phyloP scores from a whole-genome alignment of 2,888 invertebrate genomes.

The Platycnemis pennipes region DNA sequence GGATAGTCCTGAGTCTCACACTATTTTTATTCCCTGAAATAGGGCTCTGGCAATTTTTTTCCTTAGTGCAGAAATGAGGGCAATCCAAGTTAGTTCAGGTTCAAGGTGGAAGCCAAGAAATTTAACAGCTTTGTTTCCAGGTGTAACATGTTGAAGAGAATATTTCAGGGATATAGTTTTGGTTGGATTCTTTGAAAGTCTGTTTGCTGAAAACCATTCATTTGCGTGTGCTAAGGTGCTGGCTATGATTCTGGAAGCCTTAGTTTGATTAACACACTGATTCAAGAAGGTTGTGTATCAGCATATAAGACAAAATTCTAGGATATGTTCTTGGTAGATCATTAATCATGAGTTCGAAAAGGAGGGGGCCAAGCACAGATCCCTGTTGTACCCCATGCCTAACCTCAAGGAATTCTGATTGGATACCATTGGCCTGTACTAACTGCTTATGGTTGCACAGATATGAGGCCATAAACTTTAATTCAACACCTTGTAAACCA shows the following conservation, averaged over 20 bases:
- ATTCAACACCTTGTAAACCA: neutral
- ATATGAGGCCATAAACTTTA: neutral
- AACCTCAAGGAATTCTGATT: neutral
- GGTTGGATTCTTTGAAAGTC: neutral
- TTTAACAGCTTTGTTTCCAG: neutral
- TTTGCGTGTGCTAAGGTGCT: neutral
- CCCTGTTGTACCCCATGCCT: neutral
- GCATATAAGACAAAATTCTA: neutral
- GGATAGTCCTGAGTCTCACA: neutral
- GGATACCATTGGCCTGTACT: neutral
- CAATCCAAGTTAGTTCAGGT: neutral
- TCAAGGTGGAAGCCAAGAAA: neutral
- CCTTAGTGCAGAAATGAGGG: neutral
- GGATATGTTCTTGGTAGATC: neutral
- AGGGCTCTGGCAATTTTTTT: neutral
- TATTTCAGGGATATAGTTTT: neutral
- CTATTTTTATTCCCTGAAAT: neutral
- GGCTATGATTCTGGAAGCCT: neutral
- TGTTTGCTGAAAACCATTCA: neutral
- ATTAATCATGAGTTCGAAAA: neutral
- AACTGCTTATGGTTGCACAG: neutral
- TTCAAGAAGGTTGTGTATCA: neutral
- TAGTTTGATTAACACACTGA: neutral
- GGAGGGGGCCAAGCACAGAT: neutral
- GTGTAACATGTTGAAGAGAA: neutral